Evolutionary conservation across 2,797 vertebrate species (phyloP).

Genomic region (Neoniphon sammara): DNA sequence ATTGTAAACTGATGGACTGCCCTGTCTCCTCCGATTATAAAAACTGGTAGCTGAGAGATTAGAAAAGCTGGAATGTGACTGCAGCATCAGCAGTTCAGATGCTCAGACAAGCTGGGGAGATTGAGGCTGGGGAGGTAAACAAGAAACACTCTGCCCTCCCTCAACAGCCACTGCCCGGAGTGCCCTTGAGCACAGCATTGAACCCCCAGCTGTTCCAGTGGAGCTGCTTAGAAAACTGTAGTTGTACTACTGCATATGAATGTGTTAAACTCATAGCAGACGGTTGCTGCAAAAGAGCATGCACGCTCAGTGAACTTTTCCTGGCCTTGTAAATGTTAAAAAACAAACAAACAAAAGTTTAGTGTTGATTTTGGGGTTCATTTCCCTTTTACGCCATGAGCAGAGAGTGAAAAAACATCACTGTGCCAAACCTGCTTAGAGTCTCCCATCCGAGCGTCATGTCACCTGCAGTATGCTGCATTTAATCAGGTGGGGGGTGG

Average conservation of each 20-base stretch:
- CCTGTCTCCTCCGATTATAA: too few relatives aligned
- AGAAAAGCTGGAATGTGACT: too few relatives aligned
- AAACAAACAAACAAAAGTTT: constrained; percentile 5
- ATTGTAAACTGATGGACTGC: too few relatives aligned
- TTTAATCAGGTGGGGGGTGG: constrained; percentile 43
- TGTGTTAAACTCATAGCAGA: background rate
- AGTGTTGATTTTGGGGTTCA: background rate
- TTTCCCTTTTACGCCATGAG: constrained; percentile 1
- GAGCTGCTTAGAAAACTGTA: background rate
- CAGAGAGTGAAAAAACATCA: background rate
- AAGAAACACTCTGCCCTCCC: too few relatives aligned
- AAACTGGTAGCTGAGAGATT: too few relatives aligned
- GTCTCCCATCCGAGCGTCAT: constrained; percentile 23
- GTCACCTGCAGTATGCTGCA: constrained; percentile 23
- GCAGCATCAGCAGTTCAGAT: too few relatives aligned
- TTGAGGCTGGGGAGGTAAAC: too few relatives aligned
- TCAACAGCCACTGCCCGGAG: too few relatives aligned
- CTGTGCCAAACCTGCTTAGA: constrained; percentile 14
- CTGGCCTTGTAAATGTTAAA: background rate
- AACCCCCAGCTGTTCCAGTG: background rate
- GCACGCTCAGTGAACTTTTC: background rate
- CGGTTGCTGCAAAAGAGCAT: background rate
- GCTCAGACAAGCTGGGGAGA: too few relatives aligned
- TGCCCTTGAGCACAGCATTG: background rate
- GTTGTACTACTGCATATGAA: background rate